These are phyloP conservation scores for Gymnothorax javanicus DNA, from an alignment of 2,797 vertebrate species.

Conservation along the genomic window DNA sequence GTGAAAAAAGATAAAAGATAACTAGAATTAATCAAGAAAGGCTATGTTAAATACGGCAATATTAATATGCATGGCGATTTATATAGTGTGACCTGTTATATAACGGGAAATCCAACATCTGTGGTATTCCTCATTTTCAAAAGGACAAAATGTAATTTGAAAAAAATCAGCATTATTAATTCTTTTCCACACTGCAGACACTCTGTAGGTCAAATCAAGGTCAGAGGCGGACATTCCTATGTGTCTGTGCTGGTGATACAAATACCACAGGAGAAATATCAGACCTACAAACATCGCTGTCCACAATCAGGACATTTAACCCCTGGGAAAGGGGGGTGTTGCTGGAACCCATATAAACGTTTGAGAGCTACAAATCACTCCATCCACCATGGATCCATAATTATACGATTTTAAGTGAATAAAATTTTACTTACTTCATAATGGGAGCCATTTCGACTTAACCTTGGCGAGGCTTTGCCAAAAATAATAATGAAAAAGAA, in stretches of 20 bases:
- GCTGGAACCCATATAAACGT: constrained; percentile 33
- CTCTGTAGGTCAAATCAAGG: background rate
- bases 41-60: too few relatives aligned
- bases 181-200: background rate
- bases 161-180: background rate
- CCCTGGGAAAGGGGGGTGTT: background rate
- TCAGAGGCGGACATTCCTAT: background rate
- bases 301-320: constrained; percentile 25
- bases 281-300: background rate
- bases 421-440: constrained; percentile 52
- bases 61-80: too few relatives aligned
- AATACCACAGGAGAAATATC: constrained; percentile 15
- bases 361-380: constrained; percentile 35
- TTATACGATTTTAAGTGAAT: constrained; percentile 56
- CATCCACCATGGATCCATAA: constrained; percentile 44
- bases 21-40: too few relatives aligned
- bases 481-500: constrained; percentile 63
- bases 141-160: background rate
- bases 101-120: background rate
- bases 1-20: too few relatives aligned
- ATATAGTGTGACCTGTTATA: too few relatives aligned
- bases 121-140: background rate
- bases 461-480: constrained; percentile 58
- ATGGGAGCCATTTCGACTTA: constrained; percentile 60
- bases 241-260: background rate